Base-by-base conservation (phyloP, 2,113 vertebrate species). In the Eolophus roseicapilla region DNA sequence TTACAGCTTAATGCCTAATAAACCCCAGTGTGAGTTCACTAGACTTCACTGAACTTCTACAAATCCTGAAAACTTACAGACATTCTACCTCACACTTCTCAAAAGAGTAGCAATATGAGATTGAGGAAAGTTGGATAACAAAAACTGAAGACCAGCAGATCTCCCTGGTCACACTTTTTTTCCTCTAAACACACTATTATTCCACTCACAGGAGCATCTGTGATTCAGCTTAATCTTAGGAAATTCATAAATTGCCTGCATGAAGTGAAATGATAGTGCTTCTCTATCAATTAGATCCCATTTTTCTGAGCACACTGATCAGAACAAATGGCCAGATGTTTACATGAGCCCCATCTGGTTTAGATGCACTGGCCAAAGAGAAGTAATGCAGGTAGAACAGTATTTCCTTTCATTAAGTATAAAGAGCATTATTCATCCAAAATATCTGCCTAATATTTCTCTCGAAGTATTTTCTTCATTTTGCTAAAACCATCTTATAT, bases 311-410 rank as follows among this genome's bases (percentile, higher is more conserved):
- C 70, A 31, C 20, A 15, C 37, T 17, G 49, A 69, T 77, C 11
- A 15, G 68, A 93, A 94, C 12, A 62, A 96, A 91, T 41, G 17
- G 62, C 46, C 88, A 93, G 85, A 96, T 86, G 80, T 94, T 95
- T 92, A 87, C 37, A 44, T 6, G 62, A 96, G 81, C 29, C 84
- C 88, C 94, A 91, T 93, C 86, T 97, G 92, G 59, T 84, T 46
- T 92, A 80, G 70, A 80, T 77, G 89, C 39, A 2, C 27, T 46
- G 52, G 37, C n/a, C 73, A 78, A 70, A 88, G 62, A 85, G 21
- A 88, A 82, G 29, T 82, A 91, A 91, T 80, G 65, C 74, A 84
- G 49, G 57, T 86, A 81, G 35, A 84, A 53, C 0, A 73, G 49
- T 43, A 44, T 78, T 92, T 89, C 69, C 65, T 92, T 90, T 91